Percentiles rank a stretch among this genome's conserved stretches.
These are phyloP conservation scores for Cantharis rufa DNA, from an alignment of 2,888 invertebrate genomes.

Conservation along the genomic window DNA sequence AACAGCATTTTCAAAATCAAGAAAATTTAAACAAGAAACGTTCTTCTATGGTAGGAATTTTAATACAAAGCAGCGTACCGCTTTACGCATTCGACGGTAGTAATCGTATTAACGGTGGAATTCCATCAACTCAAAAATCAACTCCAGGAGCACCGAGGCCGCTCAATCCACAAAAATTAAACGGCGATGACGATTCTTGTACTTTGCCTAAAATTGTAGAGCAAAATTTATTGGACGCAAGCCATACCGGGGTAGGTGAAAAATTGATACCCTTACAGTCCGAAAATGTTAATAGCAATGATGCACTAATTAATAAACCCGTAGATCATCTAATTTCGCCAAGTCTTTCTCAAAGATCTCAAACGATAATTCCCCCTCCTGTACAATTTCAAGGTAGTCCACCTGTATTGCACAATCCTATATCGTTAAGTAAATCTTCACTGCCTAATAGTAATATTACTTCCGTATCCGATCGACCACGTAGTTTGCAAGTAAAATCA, in stretches of 20 bases:
- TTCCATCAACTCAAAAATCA: conserved; percentile 52
- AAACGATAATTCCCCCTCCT: conserved; percentile 76
- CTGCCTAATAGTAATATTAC: conserved; percentile 64
- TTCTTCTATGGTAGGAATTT: conserved; percentile 70
- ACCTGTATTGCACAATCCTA: conserved; percentile 67
- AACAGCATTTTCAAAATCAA: conserved; percentile 47
- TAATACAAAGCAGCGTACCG: conserved; percentile 68
- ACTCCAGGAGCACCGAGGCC: conserved; percentile 29
- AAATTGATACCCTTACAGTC: conserved; percentile 39
- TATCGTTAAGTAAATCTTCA: conserved; percentile 71
- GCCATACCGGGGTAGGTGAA: conserved; percentile 55
- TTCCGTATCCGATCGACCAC: conserved; percentile 55
- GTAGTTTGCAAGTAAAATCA: conserved; percentile 59
- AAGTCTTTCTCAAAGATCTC: conserved; percentile 58
- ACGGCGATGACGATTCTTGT: conserved; percentile 45
- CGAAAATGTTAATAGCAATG: conserved; percentile 16
- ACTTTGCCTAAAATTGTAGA: conserved; percentile 68
- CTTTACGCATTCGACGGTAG: conserved; percentile 57
- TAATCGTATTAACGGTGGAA: conserved; percentile 62
- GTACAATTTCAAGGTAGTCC: conserved; percentile 74
- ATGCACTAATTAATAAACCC: conserved; percentile 30
- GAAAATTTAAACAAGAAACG: conserved; percentile 61
- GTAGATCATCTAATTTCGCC: conserved; percentile 46
- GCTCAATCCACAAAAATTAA: conserved; percentile 39
- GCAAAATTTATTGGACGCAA: conserved; percentile 66